Evolutionary conservation across 2,888 invertebrate genomes (phyloP), one percentile per base, ranked within the genome.

Genomic region (Caenorhabditis uteleia): DNA sequence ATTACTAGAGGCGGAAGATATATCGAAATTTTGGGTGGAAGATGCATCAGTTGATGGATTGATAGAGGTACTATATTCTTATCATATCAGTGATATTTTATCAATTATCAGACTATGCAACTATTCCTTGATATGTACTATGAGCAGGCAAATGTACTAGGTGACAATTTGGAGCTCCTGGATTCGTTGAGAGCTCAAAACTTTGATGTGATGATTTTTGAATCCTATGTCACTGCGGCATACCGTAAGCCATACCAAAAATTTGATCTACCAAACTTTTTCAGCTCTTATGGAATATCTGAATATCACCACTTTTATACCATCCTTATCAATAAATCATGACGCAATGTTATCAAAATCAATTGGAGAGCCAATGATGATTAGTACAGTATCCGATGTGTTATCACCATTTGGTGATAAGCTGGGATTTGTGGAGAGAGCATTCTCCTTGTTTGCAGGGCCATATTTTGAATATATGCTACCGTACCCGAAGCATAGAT

Each of bases 291-390:
- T 43, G n/a, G 61, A 61, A 7, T 61, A 55, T 25, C 36, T 61
- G 7, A 50, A 49, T 1, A 61, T 61, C 20, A 44, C 49, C 18
- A 40, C 55, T 1, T 29, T 39, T 14, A 29, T 55, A 5, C 62
- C 56, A 2, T 16, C 51, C 0, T 29, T 51, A 10, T 62, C 62
- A n/a, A 40, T 56, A 31, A 56, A 51, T 42, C 51, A 62, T 16
- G 23, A 29, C 14, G 33, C 36, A 4, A 12, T n/a, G 3, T 10
- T 50, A 8, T 16, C 39, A 4, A 46, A 26, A 29, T 34, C 26
- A 1, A 56, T 62, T n/a, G 62, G 62, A 23, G 62, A 62, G n/a
- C 56, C 62, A 31, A 21, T 38, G 0, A 36, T 47, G 27, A 50
- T 56, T 4, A 48, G 43, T 18, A 20, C 31, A 10, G 20, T 55